Conservation (phyloP, 2,113 vertebrate genomes). For the Suricata suricatta region DNA sequence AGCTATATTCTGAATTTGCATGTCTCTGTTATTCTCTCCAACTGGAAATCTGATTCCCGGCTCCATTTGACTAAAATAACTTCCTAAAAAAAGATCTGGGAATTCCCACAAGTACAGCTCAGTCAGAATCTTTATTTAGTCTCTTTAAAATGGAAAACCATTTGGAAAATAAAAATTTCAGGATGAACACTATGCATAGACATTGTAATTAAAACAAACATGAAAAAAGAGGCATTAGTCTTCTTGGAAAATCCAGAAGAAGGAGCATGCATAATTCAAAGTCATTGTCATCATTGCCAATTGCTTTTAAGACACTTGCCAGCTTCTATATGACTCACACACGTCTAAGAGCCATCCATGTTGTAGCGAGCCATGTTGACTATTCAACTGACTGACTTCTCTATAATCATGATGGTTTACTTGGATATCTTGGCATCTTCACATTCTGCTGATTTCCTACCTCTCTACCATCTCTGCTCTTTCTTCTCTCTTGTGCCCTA, state of each 20-base stretch:
- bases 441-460: rapidly evolving
- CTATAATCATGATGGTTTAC: not conserved
- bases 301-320: not conserved
- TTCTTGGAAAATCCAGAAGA: not conserved
- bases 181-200: not conserved
- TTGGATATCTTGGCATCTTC: not conserved
- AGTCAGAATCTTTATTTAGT: constrained; percentile 60
- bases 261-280: not conserved
- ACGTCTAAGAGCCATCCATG: not conserved
- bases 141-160: constrained; percentile 55
- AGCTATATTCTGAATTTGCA: not conserved
- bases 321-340: rapidly evolving
- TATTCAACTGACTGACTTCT: not conserved
- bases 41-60: constrained; percentile 51
- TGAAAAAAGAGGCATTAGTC: not conserved
- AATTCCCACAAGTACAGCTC: constrained; percentile 53
- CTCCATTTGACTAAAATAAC: constrained; percentile 58
- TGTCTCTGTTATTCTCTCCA: constrained; percentile 42
- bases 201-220: constrained; percentile 42
- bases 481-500: not conserved
- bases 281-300: rapidly evolving
- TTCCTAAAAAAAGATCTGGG: constrained; percentile 63
- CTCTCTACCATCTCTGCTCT: not conserved
- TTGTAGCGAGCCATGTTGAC: not conserved
- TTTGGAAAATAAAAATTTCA: constrained; percentile 57